Evolutionary conservation across 2,113 vertebrate species (phyloP), one percentile per base, ranked within the genome.

Genomic region (Myiozetetes cayanensis): DNA sequence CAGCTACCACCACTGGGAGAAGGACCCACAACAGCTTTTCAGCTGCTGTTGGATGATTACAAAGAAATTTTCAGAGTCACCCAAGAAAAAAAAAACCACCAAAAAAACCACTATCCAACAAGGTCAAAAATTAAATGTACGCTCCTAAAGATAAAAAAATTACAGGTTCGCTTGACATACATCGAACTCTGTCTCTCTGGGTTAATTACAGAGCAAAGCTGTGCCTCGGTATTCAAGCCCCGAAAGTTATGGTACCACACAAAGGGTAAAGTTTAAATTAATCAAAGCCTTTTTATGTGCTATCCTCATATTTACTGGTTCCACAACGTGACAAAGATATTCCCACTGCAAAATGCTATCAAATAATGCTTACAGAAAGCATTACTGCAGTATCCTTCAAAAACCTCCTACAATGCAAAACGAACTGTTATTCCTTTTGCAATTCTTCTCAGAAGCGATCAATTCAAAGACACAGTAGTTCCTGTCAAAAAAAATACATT

Each of bases 191-290:
- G 53, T 8, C 55, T 20, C 8, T n/a, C 1, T 70, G 53, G 77
- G 81, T 94, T 90, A 93, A 87, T 78, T 74, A 59, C 46, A 81
- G 65, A 81, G 89, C 68, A 92, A 77, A 87, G 35, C 35, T 83
- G 43, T 47, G n/a, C 11, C 76, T 30, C 41, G 1, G 2, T 13
- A 5, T 46, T 37, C 28, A 75, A 82, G 18, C 37, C 28, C 67
- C 30, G 24, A 59, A 89, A 80, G 25, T 33, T 47, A 44, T 2
- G 3, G 33, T 28, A 67, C 5, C 43, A 53, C 41, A 31, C n/a
- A 63, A 79, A 85, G 75, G 62, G 35, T 80, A 62, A 87, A 76
- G 78, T 62, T 90, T 35, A 80, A 87, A 63, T 88, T 91, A 73
- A 67, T 73, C 59, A 83, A 85, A 95, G 39, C 8, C 15, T 56